Evolutionary conservation across 2,113 vertebrate genomes (phyloP), one percentile per base, ranked within the genome.

Genomic region (Fregata magnificens): DNA sequence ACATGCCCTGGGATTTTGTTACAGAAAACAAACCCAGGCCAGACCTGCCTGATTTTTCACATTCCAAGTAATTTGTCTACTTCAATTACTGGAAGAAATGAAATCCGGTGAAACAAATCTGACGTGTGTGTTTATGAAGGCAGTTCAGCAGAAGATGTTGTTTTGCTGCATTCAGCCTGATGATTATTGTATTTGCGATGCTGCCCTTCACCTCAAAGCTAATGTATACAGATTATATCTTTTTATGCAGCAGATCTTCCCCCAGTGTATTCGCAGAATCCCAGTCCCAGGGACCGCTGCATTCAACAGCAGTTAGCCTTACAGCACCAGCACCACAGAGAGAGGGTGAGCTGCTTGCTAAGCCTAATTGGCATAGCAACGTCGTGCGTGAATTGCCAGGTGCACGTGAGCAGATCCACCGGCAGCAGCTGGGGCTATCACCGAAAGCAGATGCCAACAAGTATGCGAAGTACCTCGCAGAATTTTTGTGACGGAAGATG

Each of bases 21-120:
- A 53, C 28, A n/a, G 52, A 91, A 89, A 90, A 93, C 73, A 95
- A 90, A 96, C 38, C 17, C 0, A 0, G 49, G 67, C 62, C 71
- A 88, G 63, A 85, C 63, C n/a, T 94, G 84, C 86, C 53, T 80
- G 78, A 85, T 94, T 95, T 92, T 96, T 96, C 84, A 93, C 89
- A 89, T 96, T 94, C 93, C 70, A 38, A 89, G 70, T 94, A 61
- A 85, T 95, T 83, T 96, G 90, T 95, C 95, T 78, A 0, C 73
- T 94, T 93, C 84, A 76, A 34, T 97, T 90, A 95, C 89, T 62
- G 82, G 50, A 88, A 78, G 78, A 89, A 77, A 38, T 85, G 70
- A 95, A 89, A 87, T 82, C 49, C 7, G 2, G 31, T 87, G 91
- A 90, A 97, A 82, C 78, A 89, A 95, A 95, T 79, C 88, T 89